Evolutionary conservation across 37 sponge, comb jelly and placozoan genomes (phyloP), one percentile per base, ranked within the genome.

Genomic region (Axinella damicornis): DNA sequence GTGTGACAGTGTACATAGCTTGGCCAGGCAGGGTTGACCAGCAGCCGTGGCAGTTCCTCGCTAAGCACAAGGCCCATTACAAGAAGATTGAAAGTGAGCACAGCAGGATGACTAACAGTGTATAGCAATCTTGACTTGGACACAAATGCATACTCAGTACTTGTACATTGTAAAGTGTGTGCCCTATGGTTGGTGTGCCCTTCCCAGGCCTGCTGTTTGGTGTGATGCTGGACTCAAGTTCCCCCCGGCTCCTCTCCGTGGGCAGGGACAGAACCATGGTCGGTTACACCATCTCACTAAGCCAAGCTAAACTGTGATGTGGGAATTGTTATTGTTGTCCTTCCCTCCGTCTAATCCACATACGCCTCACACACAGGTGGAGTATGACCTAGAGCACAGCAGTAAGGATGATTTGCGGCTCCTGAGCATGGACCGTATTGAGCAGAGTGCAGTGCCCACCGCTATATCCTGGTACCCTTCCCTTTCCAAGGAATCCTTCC

Each of bases 371-470:
- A n/a, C 75, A 35, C 60, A 92, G 93, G 95, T 98, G 52, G 98
- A 94, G 76, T 98, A 98, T 80, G 97, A 98, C 81, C 80, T 98
- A 17, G 63, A 46, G 36, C 81, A 73, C 66, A 94, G 93, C 41
- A 68, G 92, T 22, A 84, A 76, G 55, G 93, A 98, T 69, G 85
- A 96, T 62, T 84, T 98, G 18, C 36, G 54, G 15, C 53, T 98
- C 17, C 75, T 88, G 54, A 84, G 87, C 68, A 60, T 77, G 0
- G 92, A 94, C 67, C 73, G 94, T 15, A 94, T 98, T 17, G 99
- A 98, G 81, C 99, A 98, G 87, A 96, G 94, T 86, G 97, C 95
- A 17, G 61, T 87, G 11, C 97, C 99, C 28, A 81, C 77, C 20
- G 83, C 93, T 32, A 52, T 94, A 30, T 76, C 77, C 14, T 93